Evolutionary conservation across 1,140 invertebrate genomes (phyloP).

Genomic region (Philaenus spumarius): DNA sequence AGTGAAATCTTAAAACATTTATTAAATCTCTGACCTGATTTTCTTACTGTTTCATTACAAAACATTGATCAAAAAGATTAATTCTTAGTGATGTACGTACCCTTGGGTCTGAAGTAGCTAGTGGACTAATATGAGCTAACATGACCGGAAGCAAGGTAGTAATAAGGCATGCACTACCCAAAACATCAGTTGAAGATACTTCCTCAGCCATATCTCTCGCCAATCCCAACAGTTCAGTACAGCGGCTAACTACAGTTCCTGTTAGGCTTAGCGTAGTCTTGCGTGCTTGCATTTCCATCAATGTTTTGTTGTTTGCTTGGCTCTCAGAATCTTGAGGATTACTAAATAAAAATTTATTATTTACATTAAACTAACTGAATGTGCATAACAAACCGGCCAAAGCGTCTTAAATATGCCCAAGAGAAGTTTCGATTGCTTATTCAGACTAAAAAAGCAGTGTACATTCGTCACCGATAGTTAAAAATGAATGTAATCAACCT

Average conservation of each 20-base stretch:
- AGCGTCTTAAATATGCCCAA: background rate
- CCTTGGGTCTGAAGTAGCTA: conserved; percentile 73
- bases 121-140: conserved; percentile 70
- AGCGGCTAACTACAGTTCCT: conserved; percentile 61
- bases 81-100: too few relatives aligned
- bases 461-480: too few relatives aligned
- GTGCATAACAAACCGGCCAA: background rate
- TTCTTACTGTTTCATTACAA: too few relatives aligned
- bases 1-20: too few relatives aligned
- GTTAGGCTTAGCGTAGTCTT: conserved; percentile 65
- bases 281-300: conserved; percentile 63
- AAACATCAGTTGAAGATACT: conserved; percentile 44
- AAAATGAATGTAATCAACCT: too few relatives aligned
- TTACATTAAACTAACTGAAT: background rate
- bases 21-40: too few relatives aligned
- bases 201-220: conserved; percentile 59
- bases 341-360: conserved; percentile 35
- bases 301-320: conserved; percentile 54
- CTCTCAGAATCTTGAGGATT: conserved; percentile 57
- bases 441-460: conserved; percentile 1
- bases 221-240: conserved; percentile 62
- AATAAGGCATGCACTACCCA: conserved; percentile 56
- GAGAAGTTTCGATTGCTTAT: background rate
- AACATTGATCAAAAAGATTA: too few relatives aligned
- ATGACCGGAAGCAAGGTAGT: conserved; percentile 70